Evolutionary conservation across 2,888 invertebrate species (phyloP).

Genomic region (Phragmatobia fuliginosa): DNA sequence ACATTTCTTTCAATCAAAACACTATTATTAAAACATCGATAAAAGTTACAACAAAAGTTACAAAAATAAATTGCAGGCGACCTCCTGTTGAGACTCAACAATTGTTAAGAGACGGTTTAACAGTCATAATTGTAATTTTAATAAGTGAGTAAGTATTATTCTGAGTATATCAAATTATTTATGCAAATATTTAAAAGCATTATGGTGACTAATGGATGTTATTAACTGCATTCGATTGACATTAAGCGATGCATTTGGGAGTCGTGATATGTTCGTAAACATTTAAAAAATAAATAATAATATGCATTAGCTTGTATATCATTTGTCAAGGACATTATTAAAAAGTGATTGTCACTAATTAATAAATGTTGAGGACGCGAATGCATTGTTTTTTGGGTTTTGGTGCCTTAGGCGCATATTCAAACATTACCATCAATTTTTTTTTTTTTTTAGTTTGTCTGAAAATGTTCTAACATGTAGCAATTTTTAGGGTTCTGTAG

Average conservation of each 20-base stretch:
- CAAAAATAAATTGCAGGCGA: too few species aligned
- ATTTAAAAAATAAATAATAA: background rate
- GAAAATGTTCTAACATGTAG: background rate
- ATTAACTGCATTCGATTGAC: slow-evolving; percentile 26
- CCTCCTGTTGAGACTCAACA: too few species aligned
- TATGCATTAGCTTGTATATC: background rate
- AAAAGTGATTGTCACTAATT: background rate
- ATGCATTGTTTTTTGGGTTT: background rate
- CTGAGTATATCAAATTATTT: background rate
- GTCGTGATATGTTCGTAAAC: slow-evolving; percentile 14
- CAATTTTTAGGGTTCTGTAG: too few species aligned
- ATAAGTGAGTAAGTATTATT: background rate
- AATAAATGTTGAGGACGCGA: background rate
- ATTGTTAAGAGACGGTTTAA: background rate
- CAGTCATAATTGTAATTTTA: background rate
- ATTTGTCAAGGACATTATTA: background rate
- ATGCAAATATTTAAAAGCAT: slow-evolving; percentile 16
- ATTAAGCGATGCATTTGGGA: slow-evolving; percentile 25
- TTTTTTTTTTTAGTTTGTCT: background rate
- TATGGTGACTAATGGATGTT: slow-evolving; percentile 30
- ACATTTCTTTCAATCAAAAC: too few species aligned
- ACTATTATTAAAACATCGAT: too few species aligned
- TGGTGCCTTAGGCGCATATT: too few species aligned
- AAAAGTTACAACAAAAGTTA: too few species aligned
- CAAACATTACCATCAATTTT: too few species aligned